Percentiles rank a stretch among this genome's conserved stretches.
Evolutionary conservation across 1,140 invertebrate species (phyloP).

Genomic region (Anadara kagoshimensis): DNA sequence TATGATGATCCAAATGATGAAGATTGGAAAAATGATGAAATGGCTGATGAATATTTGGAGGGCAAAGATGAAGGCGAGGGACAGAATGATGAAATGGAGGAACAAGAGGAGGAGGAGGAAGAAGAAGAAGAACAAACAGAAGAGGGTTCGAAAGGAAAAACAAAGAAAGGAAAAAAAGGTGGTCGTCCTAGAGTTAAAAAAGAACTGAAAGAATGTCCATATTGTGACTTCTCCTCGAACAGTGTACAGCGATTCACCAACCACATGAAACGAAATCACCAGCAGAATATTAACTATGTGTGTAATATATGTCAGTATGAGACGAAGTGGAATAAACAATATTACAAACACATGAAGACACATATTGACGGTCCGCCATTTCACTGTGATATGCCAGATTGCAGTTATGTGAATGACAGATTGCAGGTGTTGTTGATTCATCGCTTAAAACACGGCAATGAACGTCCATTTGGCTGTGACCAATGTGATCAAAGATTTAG

Average conservation of each 20-base stretch:
- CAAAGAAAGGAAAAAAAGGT: slow-evolving; percentile 4
- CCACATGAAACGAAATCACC: slow-evolving; percentile 60
- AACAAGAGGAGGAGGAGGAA: slow-evolving; percentile 18
- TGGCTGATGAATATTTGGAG: slow-evolving; percentile 29
- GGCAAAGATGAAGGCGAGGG: slow-evolving; percentile 26
- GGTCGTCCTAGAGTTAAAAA: slow-evolving; percentile 4
- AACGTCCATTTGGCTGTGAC: slow-evolving; percentile 76
- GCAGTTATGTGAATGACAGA: slow-evolving; percentile 76
- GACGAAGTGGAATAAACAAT: slow-evolving; percentile 80
- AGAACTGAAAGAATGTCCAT: slow-evolving; percentile 13
- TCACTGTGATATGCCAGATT: slow-evolving; percentile 77
- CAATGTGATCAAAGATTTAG: slow-evolving; percentile 74
- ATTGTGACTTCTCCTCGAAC: slow-evolving; percentile 52
- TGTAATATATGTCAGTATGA: slow-evolving; percentile 79
- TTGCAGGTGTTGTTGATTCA: slow-evolving; percentile 78
- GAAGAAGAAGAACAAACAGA: slow-evolving; percentile 25
- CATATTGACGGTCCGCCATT: slow-evolving; percentile 81
- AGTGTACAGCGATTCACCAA: slow-evolving; percentile 40
- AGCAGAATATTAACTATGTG: slow-evolving; percentile 67
- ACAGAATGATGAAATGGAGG: slow-evolving; percentile 14
- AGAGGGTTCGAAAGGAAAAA: not conserved
- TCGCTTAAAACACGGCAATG: slow-evolving; percentile 76
- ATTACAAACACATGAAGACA: slow-evolving; percentile 79
- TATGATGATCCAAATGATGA: slow-evolving; percentile 21
- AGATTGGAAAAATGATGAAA: slow-evolving; percentile 30